These are phyloP conservation scores for Botia almorhae DNA, from an alignment of 2,797 vertebrate genomes.

Conservation along the genomic window DNA sequence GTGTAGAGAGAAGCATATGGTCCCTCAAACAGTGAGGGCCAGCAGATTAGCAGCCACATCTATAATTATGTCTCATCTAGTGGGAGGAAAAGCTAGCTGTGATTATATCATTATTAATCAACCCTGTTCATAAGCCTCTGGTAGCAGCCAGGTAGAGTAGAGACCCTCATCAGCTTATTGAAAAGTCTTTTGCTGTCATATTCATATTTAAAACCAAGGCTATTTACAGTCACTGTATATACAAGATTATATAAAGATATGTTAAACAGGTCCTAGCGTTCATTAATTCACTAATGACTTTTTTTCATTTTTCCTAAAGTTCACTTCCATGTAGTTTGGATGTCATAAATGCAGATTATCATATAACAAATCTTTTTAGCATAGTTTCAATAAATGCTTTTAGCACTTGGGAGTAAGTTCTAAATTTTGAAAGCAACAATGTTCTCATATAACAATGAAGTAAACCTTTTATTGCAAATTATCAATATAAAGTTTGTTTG, in stretches of 20 bases:
- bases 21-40: constrained; percentile 29
- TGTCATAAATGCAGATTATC: background rate
- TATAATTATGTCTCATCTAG: constrained; percentile 46
- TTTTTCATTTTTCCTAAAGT: background rate
- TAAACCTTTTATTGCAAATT: no score
- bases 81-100: constrained; percentile 38
- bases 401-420: no score
- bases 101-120: constrained; percentile 54
- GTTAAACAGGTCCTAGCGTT: background rate
- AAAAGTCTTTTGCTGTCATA: constrained; percentile 9
- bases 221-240: background rate
- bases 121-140: constrained; percentile 39
- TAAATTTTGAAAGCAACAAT: no score
- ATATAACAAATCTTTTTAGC: background rate
- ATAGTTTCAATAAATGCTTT: no score
- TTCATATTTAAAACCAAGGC: background rate
- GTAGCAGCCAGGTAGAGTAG: constrained; percentile 45
- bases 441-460: no score
- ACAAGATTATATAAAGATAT: background rate
- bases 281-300: background rate
- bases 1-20: background rate
- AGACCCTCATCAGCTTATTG: constrained; percentile 22
- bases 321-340: background rate
- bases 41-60: constrained; percentile 27
- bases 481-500: no score